Base-by-base conservation (phyloP, 2,888 invertebrate species). In the Leptarthrus brevirostris region DNA sequence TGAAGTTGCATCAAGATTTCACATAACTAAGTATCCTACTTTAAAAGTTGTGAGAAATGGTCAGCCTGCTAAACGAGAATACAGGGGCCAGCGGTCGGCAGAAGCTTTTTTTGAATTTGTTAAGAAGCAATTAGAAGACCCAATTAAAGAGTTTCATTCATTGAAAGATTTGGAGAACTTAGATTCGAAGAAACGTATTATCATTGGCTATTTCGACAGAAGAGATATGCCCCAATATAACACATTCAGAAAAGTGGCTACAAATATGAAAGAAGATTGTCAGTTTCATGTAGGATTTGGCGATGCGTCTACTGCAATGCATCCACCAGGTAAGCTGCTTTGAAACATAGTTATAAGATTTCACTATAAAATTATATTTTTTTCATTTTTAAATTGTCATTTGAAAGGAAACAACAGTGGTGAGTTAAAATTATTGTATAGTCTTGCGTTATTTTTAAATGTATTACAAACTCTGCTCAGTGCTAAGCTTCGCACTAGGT, bases 1-100 rank as follows among this genome's bases (percentile, higher is more conserved):
- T 87, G 86, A 90, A 18, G 88, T 98, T 74, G 94, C 98, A 1
- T 90, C 93, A 3, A 90, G 95, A 79, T 99, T 96, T 86, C 97
- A 97, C 82, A 97, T 99, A 74, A 93, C 93, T 74, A 99, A 99
- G 87, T 99, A 99, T 87, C 99, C 99, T 4, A 99, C 99, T 3
- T 86, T 99, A 74, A 99, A 99, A 86, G 86, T 98, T 18, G 93
- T 98, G 79, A 89, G 95, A 69, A 96, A 96, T 88, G 96, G 96
- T 0, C 90, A 94, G 80, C 90, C 94, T n/a, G 90, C 92, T 12
- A 96, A 96, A 82, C 89, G 93, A 78, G 97, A 97, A 83, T 97
- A 95, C 80, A 88, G 98, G 81, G 98, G 95, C 1, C 91, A 92
- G 81, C 89, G 99, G 71, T 96, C 97, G 12, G 91, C 90, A 0